Conservation (phyloP, 2,113 vertebrate genomes). For the Apteryx mantelli region DNA sequence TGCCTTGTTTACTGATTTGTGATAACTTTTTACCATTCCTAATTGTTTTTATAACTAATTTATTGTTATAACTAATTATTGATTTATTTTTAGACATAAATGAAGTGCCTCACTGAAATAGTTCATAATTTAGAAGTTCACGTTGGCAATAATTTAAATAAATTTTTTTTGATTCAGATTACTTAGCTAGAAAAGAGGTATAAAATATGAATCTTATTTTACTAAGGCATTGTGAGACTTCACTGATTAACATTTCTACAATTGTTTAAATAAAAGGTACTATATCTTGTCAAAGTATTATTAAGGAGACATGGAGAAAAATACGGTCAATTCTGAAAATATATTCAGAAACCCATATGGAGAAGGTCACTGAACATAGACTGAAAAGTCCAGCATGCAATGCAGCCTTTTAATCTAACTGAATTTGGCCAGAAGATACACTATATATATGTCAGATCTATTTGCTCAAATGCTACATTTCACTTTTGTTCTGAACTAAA, state of each 20-base stretch:
- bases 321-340: neutral
- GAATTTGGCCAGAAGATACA: neutral
- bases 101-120: neutral
- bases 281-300: neutral
- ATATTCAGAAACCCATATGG: neutral
- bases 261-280: neutral
- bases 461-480: neutral
- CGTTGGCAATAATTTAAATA: neutral
- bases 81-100: neutral
- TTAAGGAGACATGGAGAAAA: neutral
- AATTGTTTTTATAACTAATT: neutral
- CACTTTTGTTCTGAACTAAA: neutral
- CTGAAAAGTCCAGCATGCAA: neutral
- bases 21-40: neutral
- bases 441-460: neutral
- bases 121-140: neutral
- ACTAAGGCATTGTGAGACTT: neutral
- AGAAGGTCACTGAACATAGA: neutral
- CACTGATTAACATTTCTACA: neutral
- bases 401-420: neutral
- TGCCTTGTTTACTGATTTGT: accelerated
- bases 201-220: neutral
- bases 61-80: neutral
- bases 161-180: neutral
- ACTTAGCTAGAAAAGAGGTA: neutral